Evolutionary conservation across 2,888 invertebrate species (phyloP).

Genomic region (Cephus spinipes): DNA sequence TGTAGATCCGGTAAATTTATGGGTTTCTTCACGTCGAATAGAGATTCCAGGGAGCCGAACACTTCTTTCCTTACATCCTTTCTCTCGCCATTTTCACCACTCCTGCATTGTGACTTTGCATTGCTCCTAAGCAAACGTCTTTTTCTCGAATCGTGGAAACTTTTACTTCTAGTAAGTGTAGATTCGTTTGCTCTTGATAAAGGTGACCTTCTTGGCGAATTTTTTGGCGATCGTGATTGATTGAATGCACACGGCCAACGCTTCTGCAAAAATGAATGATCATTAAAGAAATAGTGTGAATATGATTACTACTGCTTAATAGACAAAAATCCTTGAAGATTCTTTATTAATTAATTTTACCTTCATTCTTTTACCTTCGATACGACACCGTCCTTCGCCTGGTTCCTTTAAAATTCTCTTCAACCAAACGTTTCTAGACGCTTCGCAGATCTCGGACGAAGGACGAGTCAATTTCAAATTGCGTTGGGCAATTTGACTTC

Average conservation of each 20-base stretch:
- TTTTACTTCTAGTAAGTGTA: conserved; percentile 38
- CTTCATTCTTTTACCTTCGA: conserved; percentile 61
- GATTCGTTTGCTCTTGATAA: conserved; percentile 27
- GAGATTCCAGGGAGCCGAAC: conserved; percentile 51
- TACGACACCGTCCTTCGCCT: conserved; percentile 38
- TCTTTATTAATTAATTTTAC: conserved; percentile 41
- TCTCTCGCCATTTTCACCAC: conserved; percentile 22
- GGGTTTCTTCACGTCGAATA: conserved; percentile 52
- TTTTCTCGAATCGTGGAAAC: conserved; percentile 41
- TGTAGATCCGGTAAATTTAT: conserved; percentile 43
- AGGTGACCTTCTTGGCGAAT: conserved; percentile 29
- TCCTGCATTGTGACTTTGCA: conserved; percentile 24
- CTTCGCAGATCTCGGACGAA: background rate
- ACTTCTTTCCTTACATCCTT: conserved; percentile 38
- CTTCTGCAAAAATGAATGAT: conserved; percentile 37
- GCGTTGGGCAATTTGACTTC: conserved; percentile 15
- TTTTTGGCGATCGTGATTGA: conserved; percentile 35
- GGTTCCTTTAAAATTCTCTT: background rate
- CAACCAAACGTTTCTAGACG: background rate
- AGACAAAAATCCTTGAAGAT: background rate
- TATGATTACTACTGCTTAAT: background rate
- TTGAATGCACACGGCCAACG: conserved; percentile 45
- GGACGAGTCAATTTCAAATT: conserved; percentile 17
- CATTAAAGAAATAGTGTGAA: background rate
- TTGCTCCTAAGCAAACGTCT: conserved; percentile 32